Conservation (phyloP, 2,797 vertebrate genomes). For the Sebastes itinus region DNA sequence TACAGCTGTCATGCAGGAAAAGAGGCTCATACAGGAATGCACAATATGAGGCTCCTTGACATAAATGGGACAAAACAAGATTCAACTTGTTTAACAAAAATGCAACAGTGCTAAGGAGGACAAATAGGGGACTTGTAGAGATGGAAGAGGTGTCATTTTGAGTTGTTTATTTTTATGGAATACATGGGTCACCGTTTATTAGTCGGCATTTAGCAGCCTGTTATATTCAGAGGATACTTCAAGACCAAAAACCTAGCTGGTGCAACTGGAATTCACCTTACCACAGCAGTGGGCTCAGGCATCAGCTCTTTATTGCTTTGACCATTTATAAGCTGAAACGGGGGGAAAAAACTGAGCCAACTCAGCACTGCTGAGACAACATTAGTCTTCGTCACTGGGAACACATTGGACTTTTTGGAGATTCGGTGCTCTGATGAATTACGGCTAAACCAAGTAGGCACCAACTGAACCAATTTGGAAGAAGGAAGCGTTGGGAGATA, state of each 20-base stretch:
- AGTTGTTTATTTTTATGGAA: background rate
- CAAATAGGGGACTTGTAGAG: background rate
- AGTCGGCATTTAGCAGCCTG: background rate
- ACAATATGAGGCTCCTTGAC: background rate
- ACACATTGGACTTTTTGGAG: background rate
- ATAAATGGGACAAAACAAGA: background rate
- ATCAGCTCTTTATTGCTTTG: background rate
- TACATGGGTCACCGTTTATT: background rate
- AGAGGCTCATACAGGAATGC: background rate
- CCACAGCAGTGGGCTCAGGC: background rate
- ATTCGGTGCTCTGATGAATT: background rate
- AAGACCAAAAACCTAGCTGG: background rate
- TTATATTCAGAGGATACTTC: background rate
- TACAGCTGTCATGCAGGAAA: constrained; percentile 13
- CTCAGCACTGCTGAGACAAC: background rate
- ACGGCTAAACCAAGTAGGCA: background rate
- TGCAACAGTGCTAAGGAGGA: background rate
- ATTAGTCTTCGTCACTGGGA: background rate
- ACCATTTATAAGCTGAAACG: background rate
- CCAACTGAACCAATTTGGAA: background rate
- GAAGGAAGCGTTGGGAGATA: background rate
- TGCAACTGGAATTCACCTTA: background rate
- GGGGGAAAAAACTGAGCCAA: background rate
- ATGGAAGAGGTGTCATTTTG: background rate
- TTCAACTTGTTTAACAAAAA: constrained; percentile 7